Conservation (phyloP, 2,888 invertebrate species). For the Shargacucullia verbasci region DNA sequence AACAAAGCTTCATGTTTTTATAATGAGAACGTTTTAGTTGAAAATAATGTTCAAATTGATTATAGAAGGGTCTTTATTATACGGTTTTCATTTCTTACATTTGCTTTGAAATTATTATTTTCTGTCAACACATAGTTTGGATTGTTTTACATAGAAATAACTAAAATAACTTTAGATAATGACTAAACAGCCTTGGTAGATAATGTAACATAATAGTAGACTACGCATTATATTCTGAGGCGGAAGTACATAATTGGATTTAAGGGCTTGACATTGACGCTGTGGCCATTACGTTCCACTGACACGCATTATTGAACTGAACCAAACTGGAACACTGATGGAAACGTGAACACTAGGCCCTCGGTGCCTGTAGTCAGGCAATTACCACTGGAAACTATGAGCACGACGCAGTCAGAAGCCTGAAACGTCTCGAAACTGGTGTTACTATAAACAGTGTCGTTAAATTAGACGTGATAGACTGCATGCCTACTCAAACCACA, state of each 20-base stretch:
- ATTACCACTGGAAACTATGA: no score
- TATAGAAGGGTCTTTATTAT: not conserved
- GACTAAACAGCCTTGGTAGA: conserved; percentile 21
- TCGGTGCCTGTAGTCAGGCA: no score
- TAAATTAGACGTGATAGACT: not conserved
- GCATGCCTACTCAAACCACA: no score
- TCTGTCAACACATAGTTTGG: not conserved
- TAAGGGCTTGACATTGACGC: conserved; percentile 51
- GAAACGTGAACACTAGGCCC: not conserved
- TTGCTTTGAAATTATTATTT: not conserved
- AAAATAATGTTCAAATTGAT: not conserved
- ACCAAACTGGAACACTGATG: conserved; percentile 12
- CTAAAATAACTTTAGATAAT: no score
- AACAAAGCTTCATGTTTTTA: not conserved
- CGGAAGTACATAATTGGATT: conserved; percentile 56
- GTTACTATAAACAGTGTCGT: no score
- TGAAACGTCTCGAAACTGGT: not conserved
- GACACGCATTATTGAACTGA: conserved; percentile 20
- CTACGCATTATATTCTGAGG: conserved; percentile 20
- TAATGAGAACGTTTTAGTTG: not conserved
- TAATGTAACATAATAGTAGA: conserved; percentile 24
- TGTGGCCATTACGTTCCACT: conserved; percentile 21
- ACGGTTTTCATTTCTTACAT: no score
- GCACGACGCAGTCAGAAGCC: not conserved
- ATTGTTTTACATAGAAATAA: no score